Conservation (phyloP, 2,888 invertebrate species). For the Aquatica leii region DNA sequence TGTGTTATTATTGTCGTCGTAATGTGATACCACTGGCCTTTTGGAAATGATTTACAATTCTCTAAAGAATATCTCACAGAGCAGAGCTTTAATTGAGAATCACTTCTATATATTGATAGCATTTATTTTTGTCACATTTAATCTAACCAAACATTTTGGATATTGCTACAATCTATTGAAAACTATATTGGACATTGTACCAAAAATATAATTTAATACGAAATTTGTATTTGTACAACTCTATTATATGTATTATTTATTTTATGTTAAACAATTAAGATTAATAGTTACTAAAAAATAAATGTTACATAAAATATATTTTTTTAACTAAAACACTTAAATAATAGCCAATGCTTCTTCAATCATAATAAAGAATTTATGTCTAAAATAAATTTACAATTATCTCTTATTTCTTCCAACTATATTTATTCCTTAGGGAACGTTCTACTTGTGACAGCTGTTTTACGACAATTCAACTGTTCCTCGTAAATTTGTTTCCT, state of each 20-base stretch:
- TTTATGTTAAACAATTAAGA: too few species aligned
- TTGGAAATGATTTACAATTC: conserved; percentile 44
- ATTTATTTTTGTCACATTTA: conserved; percentile 25
- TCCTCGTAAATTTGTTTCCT: conserved; percentile 25
- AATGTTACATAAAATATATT: not conserved
- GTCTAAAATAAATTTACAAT: conserved; percentile 17
- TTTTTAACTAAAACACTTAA: not conserved
- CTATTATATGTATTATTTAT: too few species aligned
- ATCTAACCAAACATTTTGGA: not conserved
- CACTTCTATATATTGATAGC: conserved; percentile 44
- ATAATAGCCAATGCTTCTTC: not conserved
- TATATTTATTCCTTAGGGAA: conserved; percentile 15
- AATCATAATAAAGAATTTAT: conserved; percentile 16
- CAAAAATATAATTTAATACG: too few species aligned
- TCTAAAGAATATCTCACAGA: conserved; percentile 40
- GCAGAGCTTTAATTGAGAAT: conserved; percentile 43
- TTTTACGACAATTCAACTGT: conserved; percentile 24
- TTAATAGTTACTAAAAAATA: not conserved
- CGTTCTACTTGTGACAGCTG: conserved; percentile 18
- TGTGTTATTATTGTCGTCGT: conserved; percentile 44
- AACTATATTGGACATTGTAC: too few species aligned
- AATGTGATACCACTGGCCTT: conserved; percentile 44
- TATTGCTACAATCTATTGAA: conserved; percentile 36
- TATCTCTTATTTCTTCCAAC: conserved; percentile 18
- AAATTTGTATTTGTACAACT: too few species aligned